Conservation (phyloP, 2,888 invertebrate genomes). For the Mechanitis messenoides region DNA sequence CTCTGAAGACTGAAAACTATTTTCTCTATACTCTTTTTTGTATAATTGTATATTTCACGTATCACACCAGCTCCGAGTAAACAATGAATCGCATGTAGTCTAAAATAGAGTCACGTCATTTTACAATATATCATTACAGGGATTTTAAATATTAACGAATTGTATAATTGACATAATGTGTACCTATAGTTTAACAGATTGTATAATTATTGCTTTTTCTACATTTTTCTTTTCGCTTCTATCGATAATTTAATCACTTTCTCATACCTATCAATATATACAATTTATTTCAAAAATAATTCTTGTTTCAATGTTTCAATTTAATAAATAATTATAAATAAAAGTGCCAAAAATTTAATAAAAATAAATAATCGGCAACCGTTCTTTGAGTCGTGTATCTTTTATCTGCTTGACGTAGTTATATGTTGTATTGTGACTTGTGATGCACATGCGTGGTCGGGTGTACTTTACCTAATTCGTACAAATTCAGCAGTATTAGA, state of each 20-base stretch:
- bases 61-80: conserved; percentile 47
- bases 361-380: conserved; percentile 32
- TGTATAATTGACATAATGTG: conserved; percentile 61
- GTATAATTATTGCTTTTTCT: conserved; percentile 54
- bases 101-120: conserved; percentile 61
- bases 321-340: conserved; percentile 39
- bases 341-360: conserved; percentile 62
- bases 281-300: conserved; percentile 3
- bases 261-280: conserved; percentile 9
- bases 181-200: conserved; percentile 66
- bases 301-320: conserved; percentile 13
- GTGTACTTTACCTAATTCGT: conserved; percentile 68
- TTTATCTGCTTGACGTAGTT: conserved; percentile 21
- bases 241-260: conserved; percentile 30
- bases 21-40: conserved; percentile 69
- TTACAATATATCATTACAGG: conserved; percentile 76
- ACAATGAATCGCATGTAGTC: conserved; percentile 34
- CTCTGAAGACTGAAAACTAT: conserved; percentile 74
- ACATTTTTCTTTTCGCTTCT: conserved; percentile 43
- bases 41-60: conserved; percentile 68
- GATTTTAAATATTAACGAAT: conserved; percentile 74
- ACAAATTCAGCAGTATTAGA: conserved; percentile 76
- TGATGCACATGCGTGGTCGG: conserved; percentile 54
- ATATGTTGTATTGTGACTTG: conserved; percentile 49
- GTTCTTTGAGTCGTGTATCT: conserved; percentile 18